Evolutionary conservation across 2,888 invertebrate genomes (phyloP), one percentile per base, ranked within the genome.

Genomic region (Suillia variegata): DNA sequence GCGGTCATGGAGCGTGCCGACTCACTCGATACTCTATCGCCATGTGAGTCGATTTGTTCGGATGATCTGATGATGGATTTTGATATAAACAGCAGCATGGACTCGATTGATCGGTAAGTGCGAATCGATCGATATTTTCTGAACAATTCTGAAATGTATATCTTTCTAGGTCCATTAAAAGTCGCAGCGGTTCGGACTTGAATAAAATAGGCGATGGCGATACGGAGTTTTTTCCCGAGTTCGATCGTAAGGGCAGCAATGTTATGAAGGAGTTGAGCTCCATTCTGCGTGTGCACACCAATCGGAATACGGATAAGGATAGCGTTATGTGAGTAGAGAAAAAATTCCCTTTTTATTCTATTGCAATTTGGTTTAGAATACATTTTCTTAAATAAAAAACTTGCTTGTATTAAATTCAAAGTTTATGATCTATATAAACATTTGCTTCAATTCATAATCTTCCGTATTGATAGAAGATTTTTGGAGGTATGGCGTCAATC

Each of bases 61-160:
- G 94, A 94, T 74, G 94, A 94, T 81, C 85, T 93, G 62, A 94
- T 94, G 88, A 87, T 93, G 86, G 93, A 94, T 82, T 92, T 89
- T 73, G 93, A 93, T 68, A 72, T 79, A 26, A 84, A 78, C 59
- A 82, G 82, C 68, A 82, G 82, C 58, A 73, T 82, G 58, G 82
- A 82, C 66, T 82, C 82, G 15, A 81, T 82, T 53, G 81, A 82
- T 63, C 76, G 76, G 78, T 79, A 61, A 62, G 60, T 17, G 18
- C 34, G 8, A n/a, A n/a, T n/a, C 17, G 49, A 3, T 4, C 2
- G 2, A 24, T 49, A 12, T 10, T n/a, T 24, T 47, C 12, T 20
- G 10, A 4, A 15, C 12, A 24, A 33, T 24, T n/a, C 15, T 20
- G n/a, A 47, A 17, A 17, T 20, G 6, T 17, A 12, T 21, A 18